Base-by-base conservation (phyloP, 2,797 vertebrate species). In the Acanthopagrus latus region DNA sequence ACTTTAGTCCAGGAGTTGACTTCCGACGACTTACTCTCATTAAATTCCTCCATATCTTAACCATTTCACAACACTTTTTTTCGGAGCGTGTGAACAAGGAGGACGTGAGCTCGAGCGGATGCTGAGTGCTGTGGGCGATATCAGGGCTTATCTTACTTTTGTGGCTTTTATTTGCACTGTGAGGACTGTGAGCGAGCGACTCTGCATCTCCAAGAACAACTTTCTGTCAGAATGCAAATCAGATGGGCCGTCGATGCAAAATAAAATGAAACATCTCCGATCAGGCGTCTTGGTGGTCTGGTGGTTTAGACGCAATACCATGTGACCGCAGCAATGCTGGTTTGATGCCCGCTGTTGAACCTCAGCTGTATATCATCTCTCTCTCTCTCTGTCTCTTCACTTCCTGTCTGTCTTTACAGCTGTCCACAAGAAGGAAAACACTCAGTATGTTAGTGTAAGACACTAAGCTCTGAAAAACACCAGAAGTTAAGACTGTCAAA, bases 1-100 rank as follows among this genome's bases (percentile, higher is more conserved):
- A 87, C 62, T 85, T 79, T 56, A 59, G 71, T 48, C 69, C 1
- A 8, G 20, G 5, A 46, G 51, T 70, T 51, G 69, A 87, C 44
- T 73, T 65, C 51, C 55, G 52, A 16, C 60, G 70, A 78, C 57
- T 67, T 77, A 16, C 67, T 67, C 50, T 69, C 27, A 56, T 76
- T 69, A 27, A 46, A 58, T 11, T 11, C 6, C 75, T n/a, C 57
- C 7, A 17, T 46, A 7, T 60, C 21, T 11, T 51, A 7, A 59
- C 25, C 59, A 0, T 58, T 55, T 64, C 7, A 3, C 54, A 18
- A 13, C 23, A 23, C 54, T 33, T 0, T 7, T 54, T 71, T 63
- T 43, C 60, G 33, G 27, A 56, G 7, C 55, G 72, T 70, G 52
- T 76, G 29, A 78, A 76, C 67, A 74, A 54, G 56, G 54, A 75